These are phyloP conservation scores for Yoshiicerus persimilis DNA, from an alignment of 1,140 invertebrate genomes.

Conservation along the genomic window DNA sequence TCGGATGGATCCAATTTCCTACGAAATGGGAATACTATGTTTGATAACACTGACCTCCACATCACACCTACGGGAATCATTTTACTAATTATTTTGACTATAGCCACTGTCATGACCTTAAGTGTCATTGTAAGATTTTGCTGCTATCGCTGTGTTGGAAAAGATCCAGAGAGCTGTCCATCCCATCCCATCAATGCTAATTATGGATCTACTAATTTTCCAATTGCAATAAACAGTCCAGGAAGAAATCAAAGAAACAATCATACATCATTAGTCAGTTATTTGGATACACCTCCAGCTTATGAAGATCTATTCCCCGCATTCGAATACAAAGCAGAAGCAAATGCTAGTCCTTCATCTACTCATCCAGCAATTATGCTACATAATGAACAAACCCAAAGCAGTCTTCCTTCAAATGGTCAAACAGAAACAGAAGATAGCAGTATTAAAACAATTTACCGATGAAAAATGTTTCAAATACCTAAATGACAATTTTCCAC, in stretches of 20 bases:
- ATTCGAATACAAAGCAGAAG: not conserved
- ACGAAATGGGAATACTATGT: not conserved
- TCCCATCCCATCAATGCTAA: not conserved
- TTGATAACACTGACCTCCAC: not conserved
- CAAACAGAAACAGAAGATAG: not conserved
- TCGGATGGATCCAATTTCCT: not conserved
- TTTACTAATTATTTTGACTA: conserved; percentile 17
- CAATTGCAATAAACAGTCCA: not conserved
- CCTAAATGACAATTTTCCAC: no score
- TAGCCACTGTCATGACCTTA: not conserved
- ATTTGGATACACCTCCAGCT: not conserved
- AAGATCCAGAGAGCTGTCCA: not conserved
- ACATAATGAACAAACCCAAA: not conserved
- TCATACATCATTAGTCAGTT: not conserved
- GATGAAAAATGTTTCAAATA: no score
- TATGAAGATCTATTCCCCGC: not conserved
- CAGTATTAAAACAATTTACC: not conserved
- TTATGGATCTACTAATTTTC: not conserved
- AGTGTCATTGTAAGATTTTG: conserved; percentile 28
- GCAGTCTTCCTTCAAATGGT: not conserved
- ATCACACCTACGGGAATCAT: not conserved
- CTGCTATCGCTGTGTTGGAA: conserved; percentile 25
- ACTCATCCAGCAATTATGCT: not conserved
- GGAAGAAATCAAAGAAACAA: not conserved
- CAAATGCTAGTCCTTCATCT: not conserved